These are phyloP conservation scores for Acleris emargana DNA, from an alignment of 2,888 invertebrate genomes.

Conservation along the genomic window DNA sequence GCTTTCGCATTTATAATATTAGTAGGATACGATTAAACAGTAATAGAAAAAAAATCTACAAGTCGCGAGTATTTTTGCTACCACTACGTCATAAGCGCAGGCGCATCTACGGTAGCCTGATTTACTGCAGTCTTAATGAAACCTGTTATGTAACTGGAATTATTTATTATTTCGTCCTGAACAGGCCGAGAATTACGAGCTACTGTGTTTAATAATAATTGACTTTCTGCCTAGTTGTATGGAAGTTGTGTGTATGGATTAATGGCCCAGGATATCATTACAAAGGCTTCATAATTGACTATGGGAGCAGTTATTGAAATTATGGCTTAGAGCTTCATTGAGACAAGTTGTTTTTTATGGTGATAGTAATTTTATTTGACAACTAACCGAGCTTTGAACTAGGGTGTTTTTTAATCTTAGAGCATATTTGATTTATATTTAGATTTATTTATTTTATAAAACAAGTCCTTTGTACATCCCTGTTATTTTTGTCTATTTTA, in stretches of 20 bases:
- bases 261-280: slow-evolving; percentile 35
- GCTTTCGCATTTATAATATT: too few relatives aligned
- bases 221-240: slow-evolving; percentile 56
- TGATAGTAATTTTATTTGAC: not conserved
- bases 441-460: too few relatives aligned
- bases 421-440: too few relatives aligned
- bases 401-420: too few relatives aligned
- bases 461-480: too few relatives aligned
- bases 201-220: slow-evolving; percentile 77
- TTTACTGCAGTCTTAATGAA: slow-evolving; percentile 80
- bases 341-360: not conserved
- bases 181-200: slow-evolving; percentile 67
- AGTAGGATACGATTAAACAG: too few relatives aligned
- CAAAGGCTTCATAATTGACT: slow-evolving; percentile 30
- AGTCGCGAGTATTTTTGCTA: slow-evolving; percentile 29
- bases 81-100: slow-evolving; percentile 64
- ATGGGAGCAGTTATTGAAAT: slow-evolving; percentile 6
- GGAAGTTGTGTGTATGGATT: slow-evolving; percentile 18
- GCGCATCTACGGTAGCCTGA: slow-evolving; percentile 77
- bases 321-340: not conserved
- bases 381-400: too few relatives aligned
- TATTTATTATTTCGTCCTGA: slow-evolving; percentile 80
- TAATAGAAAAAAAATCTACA: too few relatives aligned
- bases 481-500: too few relatives aligned
- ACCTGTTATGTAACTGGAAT: slow-evolving; percentile 81